Percentiles rank a stretch among this genome's conserved stretches.
Conservation (phyloP, 2,797 vertebrate species). For the Spinus olivaceus region DNA sequence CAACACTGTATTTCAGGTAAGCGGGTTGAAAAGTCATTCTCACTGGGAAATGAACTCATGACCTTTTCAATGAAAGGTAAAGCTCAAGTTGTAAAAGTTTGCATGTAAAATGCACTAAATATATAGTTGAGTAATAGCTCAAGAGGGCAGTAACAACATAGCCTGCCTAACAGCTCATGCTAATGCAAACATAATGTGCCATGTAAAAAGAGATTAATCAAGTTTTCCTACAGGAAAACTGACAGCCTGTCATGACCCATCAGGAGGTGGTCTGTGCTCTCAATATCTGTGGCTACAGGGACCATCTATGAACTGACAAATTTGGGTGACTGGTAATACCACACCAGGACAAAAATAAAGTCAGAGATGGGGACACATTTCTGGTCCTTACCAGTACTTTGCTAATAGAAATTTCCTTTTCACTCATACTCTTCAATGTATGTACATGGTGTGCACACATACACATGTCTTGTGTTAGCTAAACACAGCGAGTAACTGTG, state of each 20-base stretch:
- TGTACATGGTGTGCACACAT: accelerated
- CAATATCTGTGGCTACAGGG: neutral
- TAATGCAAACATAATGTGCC: constrained; percentile 52
- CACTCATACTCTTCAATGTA: neutral
- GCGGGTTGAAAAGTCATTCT: constrained; percentile 47
- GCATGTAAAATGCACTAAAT: constrained; percentile 30
- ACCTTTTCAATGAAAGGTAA: constrained; percentile 58
- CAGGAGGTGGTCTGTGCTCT: constrained; percentile 9
- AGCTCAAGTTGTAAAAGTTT: constrained; percentile 24
- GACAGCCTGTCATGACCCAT: constrained; percentile 19
- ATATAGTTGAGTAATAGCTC: constrained; percentile 8
- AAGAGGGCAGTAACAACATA: constrained; percentile 52
- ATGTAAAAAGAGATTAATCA: constrained; percentile 50
- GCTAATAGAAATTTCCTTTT: neutral
- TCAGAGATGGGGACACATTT: neutral
- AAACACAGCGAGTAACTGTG: neutral
- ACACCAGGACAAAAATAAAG: neutral
- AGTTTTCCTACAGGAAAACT: constrained; percentile 36
- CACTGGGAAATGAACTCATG: constrained; percentile 60
- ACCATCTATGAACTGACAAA: constrained; percentile 28
- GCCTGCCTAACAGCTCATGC: constrained; percentile 16
- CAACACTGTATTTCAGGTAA: constrained; percentile 56
- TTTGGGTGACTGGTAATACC: neutral
- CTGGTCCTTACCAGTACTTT: neutral
- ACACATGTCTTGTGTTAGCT: constrained; percentile 16